Conservation (phyloP, 1,140 invertebrate species). For the Scaptomyza graminum region DNA sequence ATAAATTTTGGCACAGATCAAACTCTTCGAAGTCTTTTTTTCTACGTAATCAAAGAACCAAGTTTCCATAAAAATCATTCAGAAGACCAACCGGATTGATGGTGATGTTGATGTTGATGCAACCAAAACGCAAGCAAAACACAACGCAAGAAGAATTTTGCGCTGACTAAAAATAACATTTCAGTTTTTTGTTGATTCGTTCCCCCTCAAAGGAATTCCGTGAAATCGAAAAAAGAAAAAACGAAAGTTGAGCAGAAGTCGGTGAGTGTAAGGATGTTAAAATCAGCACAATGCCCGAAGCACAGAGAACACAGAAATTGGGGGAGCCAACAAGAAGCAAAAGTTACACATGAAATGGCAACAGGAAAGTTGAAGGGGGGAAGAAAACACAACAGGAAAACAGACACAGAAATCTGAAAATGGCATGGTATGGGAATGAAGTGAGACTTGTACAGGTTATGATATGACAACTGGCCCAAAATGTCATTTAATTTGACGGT, state of each 20-base stretch:
- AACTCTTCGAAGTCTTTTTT: no score
- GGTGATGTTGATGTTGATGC: slow-evolving; percentile 2
- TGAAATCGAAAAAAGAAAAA: slow-evolving; percentile 61
- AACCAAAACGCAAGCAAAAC: slow-evolving; percentile 6
- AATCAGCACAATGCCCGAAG: slow-evolving; percentile 12
- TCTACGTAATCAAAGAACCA: background rate
- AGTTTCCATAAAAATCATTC: background rate
- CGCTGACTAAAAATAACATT: slow-evolving; percentile 68
- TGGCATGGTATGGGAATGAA: slow-evolving; percentile 29
- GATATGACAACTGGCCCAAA: slow-evolving; percentile 28
- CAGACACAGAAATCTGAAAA: slow-evolving; percentile 56
- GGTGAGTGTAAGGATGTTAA: slow-evolving; percentile 32
- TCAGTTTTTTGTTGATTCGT: slow-evolving; percentile 26
- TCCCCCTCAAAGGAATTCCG: slow-evolving; percentile 46
- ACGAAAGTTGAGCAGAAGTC: slow-evolving; percentile 1
- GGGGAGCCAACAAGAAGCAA: slow-evolving; percentile 11
- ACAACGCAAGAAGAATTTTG: slow-evolving; percentile 35
- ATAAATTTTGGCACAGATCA: background rate
- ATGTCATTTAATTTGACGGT: slow-evolving; percentile 33
- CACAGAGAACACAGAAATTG: slow-evolving; percentile 16
- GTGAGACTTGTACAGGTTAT: slow-evolving; percentile 30
- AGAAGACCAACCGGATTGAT: background rate
- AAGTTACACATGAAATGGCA: slow-evolving; percentile 34
- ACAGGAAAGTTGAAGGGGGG: slow-evolving; percentile 18
- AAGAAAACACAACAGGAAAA: slow-evolving; percentile 4